Conservation (phyloP, 2,888 invertebrate genomes). For the Galeopsomyia nigrocyanea region DNA sequence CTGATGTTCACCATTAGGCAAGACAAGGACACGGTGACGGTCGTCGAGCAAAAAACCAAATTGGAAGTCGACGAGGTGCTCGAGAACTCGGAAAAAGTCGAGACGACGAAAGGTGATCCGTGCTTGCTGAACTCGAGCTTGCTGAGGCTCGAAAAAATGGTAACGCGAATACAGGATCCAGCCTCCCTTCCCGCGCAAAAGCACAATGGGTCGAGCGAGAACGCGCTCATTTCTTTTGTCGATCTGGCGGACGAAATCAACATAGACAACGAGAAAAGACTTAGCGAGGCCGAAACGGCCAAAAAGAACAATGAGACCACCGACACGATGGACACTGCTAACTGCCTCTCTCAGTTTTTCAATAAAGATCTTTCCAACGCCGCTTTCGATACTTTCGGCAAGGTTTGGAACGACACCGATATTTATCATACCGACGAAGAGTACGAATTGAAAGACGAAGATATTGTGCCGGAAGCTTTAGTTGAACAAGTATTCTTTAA, state of each 20-base stretch:
- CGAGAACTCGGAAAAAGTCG: conserved; percentile 66
- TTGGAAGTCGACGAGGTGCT: conserved; percentile 64
- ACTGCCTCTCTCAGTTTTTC: conserved; percentile 40
- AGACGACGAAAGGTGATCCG: conserved; percentile 62
- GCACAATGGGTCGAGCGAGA: conserved; percentile 17
- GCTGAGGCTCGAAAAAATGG: conserved; percentile 62
- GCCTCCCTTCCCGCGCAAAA: conserved; percentile 21
- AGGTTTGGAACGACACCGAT: conserved; percentile 17
- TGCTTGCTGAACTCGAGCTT: conserved; percentile 64
- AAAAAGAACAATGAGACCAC: background rate
- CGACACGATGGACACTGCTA: conserved; percentile 18
- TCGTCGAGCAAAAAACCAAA: conserved; percentile 65
- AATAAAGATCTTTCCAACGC: conserved; percentile 28
- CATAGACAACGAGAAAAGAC: conserved; percentile 21
- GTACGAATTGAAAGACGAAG: conserved; percentile 25
- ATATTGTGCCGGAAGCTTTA: conserved; percentile 15
- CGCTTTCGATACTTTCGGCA: conserved; percentile 33
- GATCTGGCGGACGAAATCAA: conserved; percentile 29
- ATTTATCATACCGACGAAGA: conserved; percentile 28
- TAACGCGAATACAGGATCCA: conserved; percentile 63
- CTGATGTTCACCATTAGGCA: conserved; percentile 66
- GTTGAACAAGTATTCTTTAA: conserved; percentile 17
- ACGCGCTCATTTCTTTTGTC: conserved; percentile 41
- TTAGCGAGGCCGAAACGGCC: background rate
- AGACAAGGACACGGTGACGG: conserved; percentile 61